These are phyloP conservation scores for Acrocephalus scirpaceus DNA, from an alignment of 2,797 vertebrate species.

Conservation along the genomic window DNA sequence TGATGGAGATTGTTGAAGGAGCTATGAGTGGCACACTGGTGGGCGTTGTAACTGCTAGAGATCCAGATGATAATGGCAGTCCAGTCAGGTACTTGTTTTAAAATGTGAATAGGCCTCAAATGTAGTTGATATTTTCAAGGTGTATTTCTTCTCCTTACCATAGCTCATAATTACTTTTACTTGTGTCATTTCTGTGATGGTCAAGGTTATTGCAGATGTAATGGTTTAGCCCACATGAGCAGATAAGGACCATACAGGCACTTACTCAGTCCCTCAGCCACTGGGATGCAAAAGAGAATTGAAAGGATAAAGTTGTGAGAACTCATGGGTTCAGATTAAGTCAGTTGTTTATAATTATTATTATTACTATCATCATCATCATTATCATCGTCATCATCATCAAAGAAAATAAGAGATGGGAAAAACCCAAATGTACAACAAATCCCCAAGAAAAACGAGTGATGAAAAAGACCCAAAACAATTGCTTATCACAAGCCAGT, in stretches of 20 bases:
- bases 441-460: not conserved
- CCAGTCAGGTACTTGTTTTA: constrained; percentile 82
- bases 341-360: not conserved
- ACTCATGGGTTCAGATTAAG: not conserved
- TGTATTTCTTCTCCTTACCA: not conserved
- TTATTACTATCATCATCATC: no score
- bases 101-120: not conserved
- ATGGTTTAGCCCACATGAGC: accelerated
- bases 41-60: constrained; percentile 84
- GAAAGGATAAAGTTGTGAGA: not conserved
- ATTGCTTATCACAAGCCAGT: accelerated
- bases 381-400: not conserved
- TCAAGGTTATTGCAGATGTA: not conserved
- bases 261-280: accelerated
- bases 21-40: constrained; percentile 74
- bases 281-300: not conserved
- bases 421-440: accelerated
- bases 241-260: not conserved
- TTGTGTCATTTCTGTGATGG: not conserved
- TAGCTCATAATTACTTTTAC: not conserved
- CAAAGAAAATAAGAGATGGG: accelerated
- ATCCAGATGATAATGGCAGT: constrained; percentile 83
- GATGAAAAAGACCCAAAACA: accelerated
- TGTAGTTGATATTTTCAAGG: not conserved
- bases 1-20: constrained; percentile 87